Evolutionary conservation across 1,140 invertebrate genomes (phyloP), one percentile per base, ranked within the genome.

Genomic region (Araneus ventricosus): DNA sequence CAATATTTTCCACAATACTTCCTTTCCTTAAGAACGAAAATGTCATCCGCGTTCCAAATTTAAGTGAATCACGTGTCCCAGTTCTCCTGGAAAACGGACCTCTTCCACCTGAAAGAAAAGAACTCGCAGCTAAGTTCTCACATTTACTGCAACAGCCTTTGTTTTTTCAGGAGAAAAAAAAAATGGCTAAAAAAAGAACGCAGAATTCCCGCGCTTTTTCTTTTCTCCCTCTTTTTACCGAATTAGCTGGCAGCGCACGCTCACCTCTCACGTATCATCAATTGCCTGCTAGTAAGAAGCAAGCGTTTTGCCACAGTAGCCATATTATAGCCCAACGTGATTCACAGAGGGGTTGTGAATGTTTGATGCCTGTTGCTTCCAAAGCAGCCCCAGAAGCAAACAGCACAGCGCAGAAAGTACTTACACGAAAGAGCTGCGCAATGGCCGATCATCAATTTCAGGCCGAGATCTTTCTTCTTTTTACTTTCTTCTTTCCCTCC

Each of bases 341-440:
- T 86, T 86, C 84, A 10, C 52, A 52, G 45, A 20, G 59, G 52
- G 20, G 52, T 34, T 34, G 45, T 86, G 57, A 86, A 86, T 86
- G n/a, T 86, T 86, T 86, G 84, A 86, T 86, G 84, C 84, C 84
- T 86, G 84, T 86, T 86, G 84, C 84, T 52, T 61, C 52, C 30
- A 10, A 52, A 37, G 70, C 34, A 34, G 70, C 45, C 17, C 17
- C 17, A 17, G 8, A 52, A 52, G 45, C 45, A 75, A 75, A 37
- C 70, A 45, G 39, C 22, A 24, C 24, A 85, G 82, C 45, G 24
- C 14, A 61, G 84, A 34, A 45, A 85, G 37, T 30, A 10, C 27
- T 30, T 57, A 30, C 52, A n/a, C 20, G 70, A 34, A 75, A 75
- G 70, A 75, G 30, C 30, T 37, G 70, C 70, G 41, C 45, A 52